phyloP scores from a whole-genome alignment of 2,113 vertebrate species.

The Thalassarche chlororhynchos region DNA sequence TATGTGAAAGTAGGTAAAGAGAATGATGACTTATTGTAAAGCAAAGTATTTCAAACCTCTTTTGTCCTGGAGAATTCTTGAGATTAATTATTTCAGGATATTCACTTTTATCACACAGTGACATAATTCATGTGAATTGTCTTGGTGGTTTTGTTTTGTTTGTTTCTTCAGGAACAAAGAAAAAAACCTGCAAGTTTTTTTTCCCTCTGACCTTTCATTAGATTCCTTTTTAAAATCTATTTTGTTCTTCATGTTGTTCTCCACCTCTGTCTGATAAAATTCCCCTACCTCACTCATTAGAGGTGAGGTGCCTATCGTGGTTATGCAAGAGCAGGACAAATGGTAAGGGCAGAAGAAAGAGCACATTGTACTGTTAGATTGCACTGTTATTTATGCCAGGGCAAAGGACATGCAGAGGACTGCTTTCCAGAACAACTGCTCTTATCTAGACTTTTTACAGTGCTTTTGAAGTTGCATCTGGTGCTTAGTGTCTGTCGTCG shows the following conservation, averaged over 20 bases:
- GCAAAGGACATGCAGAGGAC: background rate
- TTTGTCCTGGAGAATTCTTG: background rate
- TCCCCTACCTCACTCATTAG: background rate
- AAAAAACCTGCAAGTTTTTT: background rate
- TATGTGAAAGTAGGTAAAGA: background rate
- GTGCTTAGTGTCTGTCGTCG: background rate
- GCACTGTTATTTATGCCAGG: background rate
- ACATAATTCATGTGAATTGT: background rate
- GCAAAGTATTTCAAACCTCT: background rate
- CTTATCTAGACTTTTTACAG: background rate
- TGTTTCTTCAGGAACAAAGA: background rate
- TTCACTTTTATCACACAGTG: background rate
- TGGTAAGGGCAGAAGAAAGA: background rate
- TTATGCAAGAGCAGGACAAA: background rate
- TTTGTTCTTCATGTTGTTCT: background rate
- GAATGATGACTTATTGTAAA: background rate
- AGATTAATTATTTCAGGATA: background rate
- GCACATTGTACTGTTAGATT: background rate
- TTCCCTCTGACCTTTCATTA: background rate
- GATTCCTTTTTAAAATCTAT: background rate
- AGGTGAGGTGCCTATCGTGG: background rate
- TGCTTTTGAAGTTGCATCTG: background rate
- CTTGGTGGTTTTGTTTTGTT: background rate
- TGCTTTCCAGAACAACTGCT: conserved; percentile 10
- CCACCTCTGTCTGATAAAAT: background rate